Conservation (phyloP, 1,140 invertebrate genomes). For the Homarus americanus region DNA sequence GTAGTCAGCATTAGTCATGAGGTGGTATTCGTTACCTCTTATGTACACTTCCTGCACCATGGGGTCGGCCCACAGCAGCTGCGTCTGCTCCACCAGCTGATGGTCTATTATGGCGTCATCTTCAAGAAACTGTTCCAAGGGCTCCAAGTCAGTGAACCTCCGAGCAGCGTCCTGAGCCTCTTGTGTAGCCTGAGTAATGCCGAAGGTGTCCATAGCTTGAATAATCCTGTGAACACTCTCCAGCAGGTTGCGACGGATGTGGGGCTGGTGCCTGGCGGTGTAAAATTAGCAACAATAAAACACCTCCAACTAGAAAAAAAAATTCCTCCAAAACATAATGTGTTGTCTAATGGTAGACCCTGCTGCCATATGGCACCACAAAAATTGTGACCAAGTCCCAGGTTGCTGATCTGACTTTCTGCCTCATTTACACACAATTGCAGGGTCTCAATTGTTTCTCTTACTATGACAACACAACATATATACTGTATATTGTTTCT, state of each 20-base stretch:
- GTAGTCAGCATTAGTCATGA: constrained; percentile 56
- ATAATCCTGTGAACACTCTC: constrained; percentile 61
- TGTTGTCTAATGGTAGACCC: no score
- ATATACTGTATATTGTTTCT: no score
- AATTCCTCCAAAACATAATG: no score
- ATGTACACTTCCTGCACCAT: constrained; percentile 41
- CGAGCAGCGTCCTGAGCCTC: constrained; percentile 20
- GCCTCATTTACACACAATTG: no score
- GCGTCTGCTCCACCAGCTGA: neutral
- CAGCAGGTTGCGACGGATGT: constrained; percentile 54
- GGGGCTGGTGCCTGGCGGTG: constrained; percentile 47
- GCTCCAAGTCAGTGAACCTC: constrained; percentile 31
- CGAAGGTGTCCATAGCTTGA: neutral
- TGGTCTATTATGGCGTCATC: constrained; percentile 32
- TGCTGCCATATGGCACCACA: no score
- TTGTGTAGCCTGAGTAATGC: neutral
- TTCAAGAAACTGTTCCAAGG: neutral
- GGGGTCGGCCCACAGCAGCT: constrained; percentile 34
- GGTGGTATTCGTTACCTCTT: constrained; percentile 51
- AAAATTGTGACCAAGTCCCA: no score
- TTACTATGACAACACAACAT: no score
- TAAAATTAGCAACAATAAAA: no score
- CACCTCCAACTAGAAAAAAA: no score
- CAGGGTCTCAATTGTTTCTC: no score
- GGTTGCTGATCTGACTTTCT: no score